These are phyloP conservation scores for Lordiphosa fenestrarum DNA, from an alignment of 2,888 invertebrate genomes.

Conservation along the genomic window DNA sequence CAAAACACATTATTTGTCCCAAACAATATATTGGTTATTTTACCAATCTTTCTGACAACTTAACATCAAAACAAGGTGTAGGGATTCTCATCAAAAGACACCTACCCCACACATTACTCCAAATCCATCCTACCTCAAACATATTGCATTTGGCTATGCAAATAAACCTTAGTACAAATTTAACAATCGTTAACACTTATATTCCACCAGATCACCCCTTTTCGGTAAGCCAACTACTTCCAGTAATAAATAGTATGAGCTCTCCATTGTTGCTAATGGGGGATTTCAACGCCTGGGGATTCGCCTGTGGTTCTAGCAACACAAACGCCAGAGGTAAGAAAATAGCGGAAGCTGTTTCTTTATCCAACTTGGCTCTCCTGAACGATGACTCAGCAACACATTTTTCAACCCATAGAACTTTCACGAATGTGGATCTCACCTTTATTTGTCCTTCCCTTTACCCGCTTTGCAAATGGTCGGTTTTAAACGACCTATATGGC, in stretches of 20 bases:
- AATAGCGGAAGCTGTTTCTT: background rate
- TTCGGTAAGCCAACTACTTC: slow-evolving; percentile 1
- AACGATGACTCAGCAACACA: slow-evolving; percentile 3
- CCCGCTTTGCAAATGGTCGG: too few relatives aligned
- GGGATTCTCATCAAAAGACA: slow-evolving; percentile 13
- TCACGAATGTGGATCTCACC: too few relatives aligned
- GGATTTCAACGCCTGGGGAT: background rate
- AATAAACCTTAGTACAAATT: slow-evolving; percentile 1
- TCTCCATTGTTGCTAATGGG: background rate
- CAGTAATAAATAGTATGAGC: slow-evolving; percentile 1
- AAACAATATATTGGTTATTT: too few relatives aligned
- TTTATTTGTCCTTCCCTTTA: too few relatives aligned
- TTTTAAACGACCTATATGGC: too few relatives aligned
- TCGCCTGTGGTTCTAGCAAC: background rate
- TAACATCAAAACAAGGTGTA: slow-evolving; percentile 2
- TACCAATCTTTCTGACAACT: too few relatives aligned
- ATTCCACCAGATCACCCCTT: slow-evolving; percentile 7
- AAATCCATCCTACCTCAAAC: background rate
- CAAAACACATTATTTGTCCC: too few relatives aligned
- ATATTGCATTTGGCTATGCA: slow-evolving; percentile 7
- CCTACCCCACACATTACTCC: slow-evolving; percentile 11
- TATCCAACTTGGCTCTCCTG: slow-evolving; percentile 5
- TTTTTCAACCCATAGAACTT: too few relatives aligned
- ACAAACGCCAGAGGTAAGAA: slow-evolving; percentile 1
- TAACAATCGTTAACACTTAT: slow-evolving; percentile 5